Evolutionary conservation across 2,113 vertebrate species (phyloP), one percentile per base, ranked within the genome.

Genomic region (Ictidomys tridecemlineatus): DNA sequence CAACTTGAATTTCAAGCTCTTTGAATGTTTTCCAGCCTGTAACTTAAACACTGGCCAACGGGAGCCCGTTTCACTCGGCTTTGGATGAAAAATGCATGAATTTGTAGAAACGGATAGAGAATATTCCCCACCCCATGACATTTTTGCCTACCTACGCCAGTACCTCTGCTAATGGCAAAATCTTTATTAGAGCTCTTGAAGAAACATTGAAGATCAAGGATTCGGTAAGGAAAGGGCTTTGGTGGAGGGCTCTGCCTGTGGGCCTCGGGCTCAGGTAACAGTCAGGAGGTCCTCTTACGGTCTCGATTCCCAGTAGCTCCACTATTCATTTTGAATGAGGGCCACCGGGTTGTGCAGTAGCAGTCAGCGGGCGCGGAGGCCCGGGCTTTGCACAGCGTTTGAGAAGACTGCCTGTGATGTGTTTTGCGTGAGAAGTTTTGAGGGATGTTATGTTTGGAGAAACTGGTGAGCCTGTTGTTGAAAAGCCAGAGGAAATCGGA

Each of bases 381-480:
- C 53, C 8, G 34, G 48, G 22, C 67, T 91, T 73, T 53, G 37
- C 17, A 7, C 24, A 88, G 67, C 37, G 82, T 67, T 74, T 14
- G 56, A 51, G 78, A 84, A n/a, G n/a, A 93, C 61, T 93, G 51
- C 63, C 77, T 77, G 89, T 74, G 69, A 86, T 65, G 48, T 53
- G 34, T 73, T 56, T 39, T 28, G 18, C 5, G 0, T 7, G 45
- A 90, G 18, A 84, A 67, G 42, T 86, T 94, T 45, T 88, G 80
- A 97, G 95, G 51, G 67, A 98, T 99, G 98, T 94, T 98, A 92
- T 98, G 91, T 39, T 98, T 98, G 97, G 88, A 96, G 92, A 98
- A 98, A 89, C 78, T 98, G 72, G 83, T 98, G 96, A 97, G 98
- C 30, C 96, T 98, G 26, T 86, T 98, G 10, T 45, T 97, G 48